Evolutionary conservation across 2,113 vertebrate genomes (phyloP).

Genomic region (Cepphus grylle): DNA sequence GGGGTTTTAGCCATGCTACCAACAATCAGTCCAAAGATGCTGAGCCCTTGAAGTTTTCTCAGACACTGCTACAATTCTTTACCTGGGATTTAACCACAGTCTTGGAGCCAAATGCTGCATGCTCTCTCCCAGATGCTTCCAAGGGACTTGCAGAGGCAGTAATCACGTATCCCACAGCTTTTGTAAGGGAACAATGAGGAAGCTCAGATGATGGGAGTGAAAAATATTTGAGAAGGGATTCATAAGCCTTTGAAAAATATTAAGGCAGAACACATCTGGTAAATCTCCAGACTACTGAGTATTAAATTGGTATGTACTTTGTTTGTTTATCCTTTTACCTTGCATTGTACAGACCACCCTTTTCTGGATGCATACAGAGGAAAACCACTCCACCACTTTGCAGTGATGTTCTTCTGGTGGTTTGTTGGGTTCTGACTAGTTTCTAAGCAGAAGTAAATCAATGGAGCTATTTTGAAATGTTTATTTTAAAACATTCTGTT

Average conservation of each 20-base stretch:
- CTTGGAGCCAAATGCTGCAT: background rate
- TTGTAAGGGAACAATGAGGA: background rate
- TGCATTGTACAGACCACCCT: background rate
- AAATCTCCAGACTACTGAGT: background rate
- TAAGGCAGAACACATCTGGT: background rate
- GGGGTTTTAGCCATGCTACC: background rate
- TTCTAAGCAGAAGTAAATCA: background rate
- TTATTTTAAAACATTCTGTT: background rate
- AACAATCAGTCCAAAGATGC: conserved; percentile 25
- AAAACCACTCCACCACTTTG: background rate
- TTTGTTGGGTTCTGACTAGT: background rate
- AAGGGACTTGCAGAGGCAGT: background rate
- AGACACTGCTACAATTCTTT: conserved; percentile 4
- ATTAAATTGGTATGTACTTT: background rate
- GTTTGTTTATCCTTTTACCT: background rate
- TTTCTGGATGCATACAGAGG: background rate
- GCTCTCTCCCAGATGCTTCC: background rate
- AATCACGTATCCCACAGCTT: background rate
- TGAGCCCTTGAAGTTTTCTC: background rate
- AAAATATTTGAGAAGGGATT: background rate
- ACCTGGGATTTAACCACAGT: conserved; percentile 18
- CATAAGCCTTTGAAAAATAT: background rate
- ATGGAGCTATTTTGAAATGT: background rate
- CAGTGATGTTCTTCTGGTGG: background rate
- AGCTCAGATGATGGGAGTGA: background rate